Percentiles rank a stretch among this genome's conserved stretches.
These are phyloP conservation scores for Sinopyrophorus schimmeli DNA, from an alignment of 2,888 invertebrate species.

Conservation along the genomic window DNA sequence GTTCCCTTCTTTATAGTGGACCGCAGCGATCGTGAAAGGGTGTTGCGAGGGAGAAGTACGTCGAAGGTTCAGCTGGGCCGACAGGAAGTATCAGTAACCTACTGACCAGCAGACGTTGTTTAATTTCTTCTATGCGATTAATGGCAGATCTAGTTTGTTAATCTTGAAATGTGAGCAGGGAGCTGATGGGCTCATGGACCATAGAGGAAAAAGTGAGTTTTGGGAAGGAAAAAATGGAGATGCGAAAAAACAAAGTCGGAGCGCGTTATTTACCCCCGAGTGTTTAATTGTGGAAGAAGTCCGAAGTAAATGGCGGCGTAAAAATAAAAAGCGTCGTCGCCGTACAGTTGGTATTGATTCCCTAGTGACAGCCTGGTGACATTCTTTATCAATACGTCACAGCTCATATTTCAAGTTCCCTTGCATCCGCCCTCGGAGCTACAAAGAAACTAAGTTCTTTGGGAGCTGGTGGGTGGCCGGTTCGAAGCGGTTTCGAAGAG, in stretches of 20 bases:
- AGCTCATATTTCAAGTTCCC: constrained; percentile 59
- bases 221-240: no score
- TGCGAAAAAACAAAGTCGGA: no score
- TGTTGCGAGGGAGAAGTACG: constrained; percentile 23
- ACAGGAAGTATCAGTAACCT: constrained; percentile 43
- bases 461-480: constrained; percentile 51
- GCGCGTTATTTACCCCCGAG: not conserved
- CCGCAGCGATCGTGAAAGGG: constrained; percentile 29
- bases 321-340: constrained; percentile 41
- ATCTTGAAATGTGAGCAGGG: no score
- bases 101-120: constrained; percentile 40
- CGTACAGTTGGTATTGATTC: constrained; percentile 57
- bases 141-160: not conserved
- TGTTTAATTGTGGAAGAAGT: constrained; percentile 10
- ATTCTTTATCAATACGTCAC: constrained; percentile 66
- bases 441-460: constrained; percentile 65
- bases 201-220: no score
- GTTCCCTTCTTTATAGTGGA: constrained; percentile 35
- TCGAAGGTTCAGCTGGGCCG: constrained; percentile 36
- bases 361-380: constrained; percentile 69
- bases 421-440: constrained; percentile 57
- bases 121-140: constrained; percentile 22
- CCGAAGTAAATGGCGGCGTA: constrained; percentile 27
- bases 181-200: no score
- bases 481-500: constrained; percentile 38